Evolutionary conservation across 1,140 invertebrate species (phyloP).

Genomic region (Micrasema longulum): DNA sequence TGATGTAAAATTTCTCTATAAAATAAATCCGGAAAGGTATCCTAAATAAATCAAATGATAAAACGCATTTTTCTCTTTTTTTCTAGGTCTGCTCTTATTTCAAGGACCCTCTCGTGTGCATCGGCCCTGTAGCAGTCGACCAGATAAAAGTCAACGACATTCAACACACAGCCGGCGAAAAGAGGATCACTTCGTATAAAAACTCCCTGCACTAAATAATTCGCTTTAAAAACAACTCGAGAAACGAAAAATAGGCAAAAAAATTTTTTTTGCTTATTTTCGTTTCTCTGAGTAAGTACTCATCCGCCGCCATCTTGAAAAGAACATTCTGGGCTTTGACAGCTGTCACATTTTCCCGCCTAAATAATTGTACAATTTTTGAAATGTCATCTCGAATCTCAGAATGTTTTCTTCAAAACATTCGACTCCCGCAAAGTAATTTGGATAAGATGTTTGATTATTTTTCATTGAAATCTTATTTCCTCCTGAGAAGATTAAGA

Average conservation of each 20-base stretch:
- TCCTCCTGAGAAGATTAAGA: slow-evolving; percentile 15
- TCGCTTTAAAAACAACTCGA: background rate
- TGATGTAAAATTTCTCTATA: no score
- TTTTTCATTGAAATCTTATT: slow-evolving; percentile 5
- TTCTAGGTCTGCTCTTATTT: slow-evolving; percentile 88
- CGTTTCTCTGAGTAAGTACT: background rate
- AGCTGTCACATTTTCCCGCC: slow-evolving; percentile 13
- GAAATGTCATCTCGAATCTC: slow-evolving; percentile 10
- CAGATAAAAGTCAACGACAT: slow-evolving; percentile 77
- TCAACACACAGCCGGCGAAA: slow-evolving; percentile 84
- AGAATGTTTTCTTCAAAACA: slow-evolving; percentile 16
- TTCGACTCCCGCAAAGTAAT: slow-evolving; percentile 15
- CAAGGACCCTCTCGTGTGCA: slow-evolving; percentile 89
- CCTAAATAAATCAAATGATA: no score
- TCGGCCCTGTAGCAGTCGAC: slow-evolving; percentile 84
- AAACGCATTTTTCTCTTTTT: slow-evolving; percentile 7
- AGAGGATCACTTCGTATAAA: slow-evolving; percentile 76
- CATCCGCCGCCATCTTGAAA: slow-evolving; percentile 28
- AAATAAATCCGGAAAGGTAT: no score
- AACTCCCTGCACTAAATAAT: slow-evolving; percentile 68
- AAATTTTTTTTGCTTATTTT: slow-evolving; percentile 7
- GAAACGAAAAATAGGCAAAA: slow-evolving; percentile 17
- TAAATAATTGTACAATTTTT: background rate
- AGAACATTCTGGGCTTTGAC: slow-evolving; percentile 40
- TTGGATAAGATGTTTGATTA: slow-evolving; percentile 20